A percentile compares a stretch with the other conserved stretches of the same genome.
Conservation (phyloP, 2,888 invertebrate genomes). For the Ctenicera cuprea region DNA sequence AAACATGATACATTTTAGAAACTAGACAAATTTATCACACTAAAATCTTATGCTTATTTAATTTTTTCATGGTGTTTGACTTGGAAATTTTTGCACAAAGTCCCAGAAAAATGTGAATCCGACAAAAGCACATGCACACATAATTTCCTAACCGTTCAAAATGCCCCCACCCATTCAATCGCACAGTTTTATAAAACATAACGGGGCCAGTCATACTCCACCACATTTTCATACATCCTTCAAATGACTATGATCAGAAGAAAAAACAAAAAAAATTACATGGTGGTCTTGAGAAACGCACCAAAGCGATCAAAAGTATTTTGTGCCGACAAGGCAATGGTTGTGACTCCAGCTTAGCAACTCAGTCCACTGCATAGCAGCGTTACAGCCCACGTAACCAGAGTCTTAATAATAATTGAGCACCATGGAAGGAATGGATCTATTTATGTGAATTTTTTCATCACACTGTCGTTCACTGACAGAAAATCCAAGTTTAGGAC, state of each 20-base stretch:
- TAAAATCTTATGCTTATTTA: too few species aligned
- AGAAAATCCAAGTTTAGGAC: constrained; percentile 63
- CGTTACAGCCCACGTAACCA: constrained; percentile 62
- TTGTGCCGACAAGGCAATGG: constrained; percentile 64
- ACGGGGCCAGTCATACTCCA: constrained; percentile 1
- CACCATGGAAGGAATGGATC: constrained; percentile 83
- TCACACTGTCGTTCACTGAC: constrained; percentile 60
- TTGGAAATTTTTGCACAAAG: background rate
- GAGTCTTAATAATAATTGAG: constrained; percentile 73
- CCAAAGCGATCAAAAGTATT: constrained; percentile 28
- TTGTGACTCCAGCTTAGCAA: constrained; percentile 62
- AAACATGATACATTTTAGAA: too few species aligned
- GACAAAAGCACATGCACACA: background rate
- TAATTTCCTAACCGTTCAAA: constrained; percentile 7
- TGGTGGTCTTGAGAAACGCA: constrained; percentile 30
- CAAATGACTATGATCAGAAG: constrained; percentile 20
- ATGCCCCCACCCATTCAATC: background rate
- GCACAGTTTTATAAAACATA: constrained; percentile 10
- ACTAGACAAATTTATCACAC: too few species aligned
- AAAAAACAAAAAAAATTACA: constrained; percentile 36
- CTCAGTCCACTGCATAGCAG: constrained; percentile 66
- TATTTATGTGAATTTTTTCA: constrained; percentile 66
- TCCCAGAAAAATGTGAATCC: background rate
- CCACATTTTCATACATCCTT: constrained; percentile 31
- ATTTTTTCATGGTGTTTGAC: too few species aligned